Percentiles rank a stretch among this genome's conserved stretches.
These are phyloP conservation scores for Eristalis intricaria DNA, from an alignment of 2,888 invertebrate species.

Conservation along the genomic window DNA sequence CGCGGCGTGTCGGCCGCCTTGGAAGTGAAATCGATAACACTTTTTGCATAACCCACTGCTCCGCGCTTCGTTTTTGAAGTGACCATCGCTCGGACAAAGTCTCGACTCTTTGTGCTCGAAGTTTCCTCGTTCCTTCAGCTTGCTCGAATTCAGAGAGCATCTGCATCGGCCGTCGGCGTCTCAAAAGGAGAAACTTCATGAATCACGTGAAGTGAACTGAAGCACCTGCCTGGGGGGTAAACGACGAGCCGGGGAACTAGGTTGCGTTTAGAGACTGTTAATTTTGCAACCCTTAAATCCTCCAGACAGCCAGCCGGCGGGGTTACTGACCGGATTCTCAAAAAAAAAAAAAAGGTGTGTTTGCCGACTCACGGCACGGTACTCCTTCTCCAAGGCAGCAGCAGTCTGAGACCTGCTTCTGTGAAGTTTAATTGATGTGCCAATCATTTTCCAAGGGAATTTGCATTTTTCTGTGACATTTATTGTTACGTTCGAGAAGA, in stretches of 20 bases:
- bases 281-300: constrained; percentile 56
- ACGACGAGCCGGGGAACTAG: not conserved
- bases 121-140: not conserved
- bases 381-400: no score
- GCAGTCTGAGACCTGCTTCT: constrained; percentile 15
- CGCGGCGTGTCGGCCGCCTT: no score
- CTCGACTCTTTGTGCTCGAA: not conserved
- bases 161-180: constrained; percentile 16
- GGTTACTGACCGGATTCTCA: constrained; percentile 55
- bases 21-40: constrained; percentile 57
- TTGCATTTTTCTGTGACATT: constrained; percentile 59
- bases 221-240: constrained; percentile 55
- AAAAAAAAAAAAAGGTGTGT: constrained; percentile 48
- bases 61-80: not conserved
- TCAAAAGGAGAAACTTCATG: constrained; percentile 48
- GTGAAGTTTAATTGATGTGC: constrained; percentile 63
- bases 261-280: constrained; percentile 29
- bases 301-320: not conserved
- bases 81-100: not conserved
- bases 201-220: constrained; percentile 66
- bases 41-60: not conserved
- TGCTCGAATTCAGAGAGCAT: constrained; percentile 28
- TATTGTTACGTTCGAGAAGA: constrained; percentile 33
- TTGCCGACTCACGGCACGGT: constrained; percentile 26
- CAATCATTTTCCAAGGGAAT: constrained; percentile 55